A percentile compares a stretch with the other conserved stretches of the same genome.
These are phyloP conservation scores for Ianthella basta DNA, from an alignment of 37 sponge, comb jelly and placozoan species.

Conservation along the genomic window DNA sequence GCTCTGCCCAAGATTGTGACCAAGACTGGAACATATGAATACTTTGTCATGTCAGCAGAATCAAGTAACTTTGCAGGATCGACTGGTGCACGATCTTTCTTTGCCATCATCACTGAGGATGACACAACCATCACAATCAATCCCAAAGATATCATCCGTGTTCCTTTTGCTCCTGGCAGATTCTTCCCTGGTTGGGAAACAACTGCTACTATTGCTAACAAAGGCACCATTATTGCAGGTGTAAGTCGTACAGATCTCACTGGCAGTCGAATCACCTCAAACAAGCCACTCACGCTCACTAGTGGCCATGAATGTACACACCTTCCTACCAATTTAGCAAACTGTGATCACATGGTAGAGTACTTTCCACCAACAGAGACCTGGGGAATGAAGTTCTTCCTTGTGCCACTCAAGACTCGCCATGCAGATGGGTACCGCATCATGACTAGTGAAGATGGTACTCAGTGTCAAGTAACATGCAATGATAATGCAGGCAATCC, in stretches of 20 bases:
- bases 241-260: constrained; percentile 6
- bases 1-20: constrained; percentile 40
- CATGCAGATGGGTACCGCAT: not conserved
- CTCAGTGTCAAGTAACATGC: not conserved
- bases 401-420: not conserved
- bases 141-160: too few relatives aligned
- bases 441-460: constrained; percentile 14
- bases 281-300: constrained; percentile 43
- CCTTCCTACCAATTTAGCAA: constrained; percentile 29
- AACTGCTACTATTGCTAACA: too few relatives aligned
- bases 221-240: too few relatives aligned
- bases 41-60: constrained; percentile 1
- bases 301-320: constrained; percentile 57
- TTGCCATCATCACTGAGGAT: constrained; percentile 37
- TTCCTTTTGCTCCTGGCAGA: too few relatives aligned
- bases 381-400: not conserved
- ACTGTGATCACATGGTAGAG: constrained; percentile 44
- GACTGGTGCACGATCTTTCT: not conserved
- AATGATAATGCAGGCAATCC: not conserved
- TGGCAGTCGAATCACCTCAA: constrained; percentile 25
- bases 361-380: constrained; percentile 34
- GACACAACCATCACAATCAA: constrained; percentile 20
- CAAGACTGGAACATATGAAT: constrained; percentile 16
- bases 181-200: too few relatives aligned
- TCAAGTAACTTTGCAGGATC: not conserved